These are phyloP conservation scores for Ceratosolen fusciceps DNA, from an alignment of 1,140 invertebrate genomes.

Conservation along the genomic window DNA sequence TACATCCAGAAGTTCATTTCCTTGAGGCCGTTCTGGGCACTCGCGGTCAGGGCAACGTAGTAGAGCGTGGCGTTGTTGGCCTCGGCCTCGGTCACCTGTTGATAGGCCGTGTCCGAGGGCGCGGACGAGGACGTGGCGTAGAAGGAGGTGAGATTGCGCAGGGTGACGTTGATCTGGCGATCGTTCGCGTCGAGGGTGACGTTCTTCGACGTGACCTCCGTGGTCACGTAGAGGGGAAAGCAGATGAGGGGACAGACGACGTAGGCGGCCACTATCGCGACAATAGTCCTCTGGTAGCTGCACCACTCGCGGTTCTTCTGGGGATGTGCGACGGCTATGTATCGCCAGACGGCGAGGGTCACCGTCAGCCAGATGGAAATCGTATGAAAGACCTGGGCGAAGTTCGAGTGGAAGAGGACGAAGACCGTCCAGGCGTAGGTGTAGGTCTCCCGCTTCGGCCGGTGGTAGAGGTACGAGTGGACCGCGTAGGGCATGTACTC, in stretches of 20 bases:
- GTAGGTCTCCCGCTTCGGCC: conserved; percentile 74
- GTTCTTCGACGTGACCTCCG: conserved; percentile 71
- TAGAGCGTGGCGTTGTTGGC: conserved; percentile 71
- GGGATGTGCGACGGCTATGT: conserved; percentile 88
- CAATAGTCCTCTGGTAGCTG: conserved; percentile 78
- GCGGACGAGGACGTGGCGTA: neutral
- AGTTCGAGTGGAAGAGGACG: conserved; percentile 87
- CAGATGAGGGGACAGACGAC: conserved; percentile 87
- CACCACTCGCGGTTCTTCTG: conserved; percentile 85
- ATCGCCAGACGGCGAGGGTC: conserved; percentile 92
- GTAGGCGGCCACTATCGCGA: conserved; percentile 85
- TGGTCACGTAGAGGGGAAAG: conserved; percentile 85
- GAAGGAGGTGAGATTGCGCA: neutral
- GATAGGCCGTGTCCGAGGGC: conserved; percentile 25
- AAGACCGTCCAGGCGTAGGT: conserved; percentile 87
- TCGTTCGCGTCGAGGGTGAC: conserved; percentile 70
- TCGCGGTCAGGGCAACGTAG: conserved; percentile 72
- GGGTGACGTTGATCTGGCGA: conserved; percentile 56
- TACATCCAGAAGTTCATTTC: conserved; percentile 88
- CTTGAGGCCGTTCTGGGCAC: conserved; percentile 71
- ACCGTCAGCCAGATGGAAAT: conserved; percentile 94
- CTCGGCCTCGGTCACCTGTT: conserved; percentile 57
- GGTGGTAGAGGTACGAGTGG: conserved; percentile 81
- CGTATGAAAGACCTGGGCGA: conserved; percentile 89
- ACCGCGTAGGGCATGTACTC: conserved; percentile 92